Conservation (phyloP, 2,888 invertebrate species). For the Glyphotaelius pellucidus region DNA sequence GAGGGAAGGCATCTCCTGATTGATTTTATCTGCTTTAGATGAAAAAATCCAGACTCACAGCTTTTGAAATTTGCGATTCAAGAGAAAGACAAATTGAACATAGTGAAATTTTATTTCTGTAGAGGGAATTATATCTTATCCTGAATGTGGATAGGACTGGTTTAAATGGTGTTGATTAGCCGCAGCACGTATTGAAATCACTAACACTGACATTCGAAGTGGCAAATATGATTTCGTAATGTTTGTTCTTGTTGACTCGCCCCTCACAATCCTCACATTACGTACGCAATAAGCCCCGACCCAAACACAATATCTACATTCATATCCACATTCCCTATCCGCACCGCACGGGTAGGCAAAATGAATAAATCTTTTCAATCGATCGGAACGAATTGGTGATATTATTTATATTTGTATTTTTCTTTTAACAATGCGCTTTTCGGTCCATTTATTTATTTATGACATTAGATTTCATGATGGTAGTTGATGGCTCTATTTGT, state of each 20-base stretch:
- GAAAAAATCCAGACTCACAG: too few relatives aligned
- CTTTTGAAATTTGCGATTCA: too few relatives aligned
- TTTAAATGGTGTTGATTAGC: too few relatives aligned
- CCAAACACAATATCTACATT: neutral
- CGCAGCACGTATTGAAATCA: neutral
- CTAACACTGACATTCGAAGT: neutral
- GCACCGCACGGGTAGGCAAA: neutral
- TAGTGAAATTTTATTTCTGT: too few relatives aligned
- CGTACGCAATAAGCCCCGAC: neutral
- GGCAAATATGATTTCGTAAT: neutral
- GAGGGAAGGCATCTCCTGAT: too few relatives aligned
- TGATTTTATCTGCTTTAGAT: too few relatives aligned
- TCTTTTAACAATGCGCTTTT: constrained; percentile 59
- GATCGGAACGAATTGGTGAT: constrained; percentile 62
- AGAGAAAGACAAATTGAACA: too few relatives aligned
- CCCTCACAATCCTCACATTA: neutral
- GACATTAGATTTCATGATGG: constrained; percentile 65
- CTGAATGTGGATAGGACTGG: too few relatives aligned
- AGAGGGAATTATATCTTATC: too few relatives aligned
- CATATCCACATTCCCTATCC: neutral
- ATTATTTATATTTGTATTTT: constrained; percentile 61
- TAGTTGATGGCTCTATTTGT: constrained; percentile 64
- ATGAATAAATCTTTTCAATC: constrained; percentile 52
- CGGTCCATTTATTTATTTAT: constrained; percentile 66
- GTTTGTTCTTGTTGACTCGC: neutral